These are phyloP conservation scores for Tyrannus savana DNA, from an alignment of 2,113 vertebrate genomes.

Conservation along the genomic window DNA sequence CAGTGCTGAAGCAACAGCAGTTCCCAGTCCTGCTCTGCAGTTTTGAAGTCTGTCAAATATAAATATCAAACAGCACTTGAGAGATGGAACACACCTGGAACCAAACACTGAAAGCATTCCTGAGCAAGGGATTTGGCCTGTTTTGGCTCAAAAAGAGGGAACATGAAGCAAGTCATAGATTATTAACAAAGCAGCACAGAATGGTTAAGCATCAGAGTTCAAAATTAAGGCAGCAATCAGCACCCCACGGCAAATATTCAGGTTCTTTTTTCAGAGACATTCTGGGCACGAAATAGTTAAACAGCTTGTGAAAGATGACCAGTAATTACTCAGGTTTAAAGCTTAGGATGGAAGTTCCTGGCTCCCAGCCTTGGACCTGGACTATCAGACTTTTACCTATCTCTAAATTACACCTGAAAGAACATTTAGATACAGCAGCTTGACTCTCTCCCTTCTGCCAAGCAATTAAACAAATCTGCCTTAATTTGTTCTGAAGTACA, in stretches of 20 bases:
- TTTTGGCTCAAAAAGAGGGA: neutral
- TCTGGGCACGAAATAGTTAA: neutral
- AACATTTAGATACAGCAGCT: neutral
- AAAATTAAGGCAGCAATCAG: neutral
- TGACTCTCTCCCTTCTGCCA: neutral
- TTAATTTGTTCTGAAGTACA: constrained; percentile 12
- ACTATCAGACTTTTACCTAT: neutral
- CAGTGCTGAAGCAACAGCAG: neutral
- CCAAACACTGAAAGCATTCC: neutral
- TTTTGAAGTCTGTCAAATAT: neutral
- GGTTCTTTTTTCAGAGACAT: neutral
- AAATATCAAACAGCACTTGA: neutral
- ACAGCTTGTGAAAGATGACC: neutral
- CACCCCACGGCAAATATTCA: neutral
- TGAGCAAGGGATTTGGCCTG: neutral
- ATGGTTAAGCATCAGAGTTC: neutral
- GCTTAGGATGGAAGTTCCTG: neutral
- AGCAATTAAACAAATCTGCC: constrained; percentile 15
- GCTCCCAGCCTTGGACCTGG: neutral
- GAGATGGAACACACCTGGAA: neutral
- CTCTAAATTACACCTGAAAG: constrained; percentile 30
- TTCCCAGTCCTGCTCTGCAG: neutral
- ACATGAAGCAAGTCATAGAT: neutral
- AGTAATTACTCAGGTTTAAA: neutral
- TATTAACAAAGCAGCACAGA: neutral